Evolutionary conservation across 53 echinoderm and acorn worm species (phyloP).

Genomic region (Mesocentrotus franciscanus): DNA sequence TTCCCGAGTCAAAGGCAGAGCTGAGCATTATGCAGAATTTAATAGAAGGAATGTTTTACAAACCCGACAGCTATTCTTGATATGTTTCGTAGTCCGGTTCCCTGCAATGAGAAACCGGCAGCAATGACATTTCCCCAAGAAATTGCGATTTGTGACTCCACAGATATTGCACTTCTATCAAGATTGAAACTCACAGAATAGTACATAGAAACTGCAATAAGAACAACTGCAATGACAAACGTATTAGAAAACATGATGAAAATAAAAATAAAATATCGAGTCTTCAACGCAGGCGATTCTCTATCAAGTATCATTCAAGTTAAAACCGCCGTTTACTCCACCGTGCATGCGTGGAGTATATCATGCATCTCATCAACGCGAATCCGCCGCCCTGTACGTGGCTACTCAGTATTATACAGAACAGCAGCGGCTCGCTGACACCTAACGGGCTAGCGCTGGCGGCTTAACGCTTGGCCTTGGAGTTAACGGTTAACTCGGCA

Average conservation of each 20-base stretch:
- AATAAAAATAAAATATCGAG: too few species aligned
- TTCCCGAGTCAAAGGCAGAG: too few species aligned
- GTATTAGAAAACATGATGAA: constrained; percentile 36
- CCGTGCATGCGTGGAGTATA: too few species aligned
- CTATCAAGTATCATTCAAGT: background rate
- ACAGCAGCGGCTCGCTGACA: background rate
- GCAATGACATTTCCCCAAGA: constrained; percentile 45
- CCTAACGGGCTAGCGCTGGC: background rate
- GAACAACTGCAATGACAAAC: constrained; percentile 10
- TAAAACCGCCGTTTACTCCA: background rate
- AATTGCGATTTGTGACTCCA: constrained; percentile 50
- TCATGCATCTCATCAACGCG: background rate
- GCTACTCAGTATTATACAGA: too few species aligned
- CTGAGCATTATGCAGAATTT: too few species aligned
- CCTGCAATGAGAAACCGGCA: background rate
- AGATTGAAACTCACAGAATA: background rate
- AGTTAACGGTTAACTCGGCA: background rate
- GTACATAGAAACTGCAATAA: background rate
- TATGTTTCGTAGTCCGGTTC: constrained; percentile 32
- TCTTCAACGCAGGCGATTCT: background rate
- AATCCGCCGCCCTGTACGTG: background rate
- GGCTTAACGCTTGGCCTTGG: background rate
- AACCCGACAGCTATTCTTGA: constrained; percentile 80
- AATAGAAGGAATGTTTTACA: background rate
- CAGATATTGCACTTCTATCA: background rate